Base-by-base conservation (phyloP, 1,140 invertebrate genomes). In the Bursaphelenchus mucronatus region DNA sequence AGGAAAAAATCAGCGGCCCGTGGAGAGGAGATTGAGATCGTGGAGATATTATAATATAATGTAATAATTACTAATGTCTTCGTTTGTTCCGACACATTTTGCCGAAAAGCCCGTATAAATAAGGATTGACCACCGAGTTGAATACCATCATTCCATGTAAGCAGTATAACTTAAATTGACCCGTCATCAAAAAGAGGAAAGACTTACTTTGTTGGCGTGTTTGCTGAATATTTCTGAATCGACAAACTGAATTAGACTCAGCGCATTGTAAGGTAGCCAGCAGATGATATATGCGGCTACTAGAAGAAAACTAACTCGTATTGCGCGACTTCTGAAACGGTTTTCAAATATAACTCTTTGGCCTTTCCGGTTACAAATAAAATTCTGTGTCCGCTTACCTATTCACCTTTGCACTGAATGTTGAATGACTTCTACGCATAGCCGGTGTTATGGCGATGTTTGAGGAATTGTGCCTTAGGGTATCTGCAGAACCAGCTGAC, bases 91-190 rank as follows among this genome's bases (percentile, higher is more conserved):
- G 66, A 57, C 71, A 73, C n/a, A 71, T 49, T 9, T 66, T 61
- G 11, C 76, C 76, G 55, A 76, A 80, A 4, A 79, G 62, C 15
- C 78, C 77, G 56, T 79, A 79, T 4, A 81, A 64, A 62, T 71
- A 79, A 9, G 78, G 78, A 45, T 79, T 81, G 39, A 81, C 67
- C 30, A 79, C 77, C 21, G 74, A 75, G 59, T 79, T 79, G 55
- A 81, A 71, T 13, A 79, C 74, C 63, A 79, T 81, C 61, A 79
- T 68, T 21, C 68, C 73, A 44, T 81, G 79, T 13, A 81, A 59
- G 39, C 67, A 77, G 50, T 79, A 79, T 2, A 78, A 45, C 70
- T 77, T 43, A 66, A 66, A 30, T 44, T 10, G 9, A 30, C 2
- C 30, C 30, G 5, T 30, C 30, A 6, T 56, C 39, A 17, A 46